Conservation (phyloP, 2,888 invertebrate genomes). For the Escarpia spicata region DNA sequence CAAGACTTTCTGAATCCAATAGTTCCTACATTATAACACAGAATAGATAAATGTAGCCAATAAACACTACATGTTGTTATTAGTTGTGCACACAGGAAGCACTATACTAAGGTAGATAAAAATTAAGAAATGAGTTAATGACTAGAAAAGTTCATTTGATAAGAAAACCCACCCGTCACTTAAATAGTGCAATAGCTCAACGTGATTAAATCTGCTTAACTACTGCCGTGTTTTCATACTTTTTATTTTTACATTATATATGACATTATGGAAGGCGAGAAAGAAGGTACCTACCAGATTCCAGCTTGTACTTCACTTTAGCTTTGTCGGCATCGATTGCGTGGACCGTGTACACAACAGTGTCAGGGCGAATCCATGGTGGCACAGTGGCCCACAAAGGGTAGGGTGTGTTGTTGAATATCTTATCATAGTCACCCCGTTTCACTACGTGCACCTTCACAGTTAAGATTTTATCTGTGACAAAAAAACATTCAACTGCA, state of each 20-base stretch:
- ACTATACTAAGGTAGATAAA: background rate
- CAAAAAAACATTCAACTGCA: too few species aligned
- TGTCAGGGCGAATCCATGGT: conserved; percentile 41
- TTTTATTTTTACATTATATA: too few species aligned
- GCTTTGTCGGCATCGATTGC: conserved; percentile 31
- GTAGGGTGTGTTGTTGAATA: conserved; percentile 38
- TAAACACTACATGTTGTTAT: background rate
- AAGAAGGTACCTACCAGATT: conserved; percentile 34
- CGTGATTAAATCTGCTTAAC: too few species aligned
- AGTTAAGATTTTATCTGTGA: conserved; percentile 26
- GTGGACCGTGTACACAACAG: conserved; percentile 33
- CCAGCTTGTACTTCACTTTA: conserved; percentile 35
- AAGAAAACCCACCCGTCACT: too few species aligned
- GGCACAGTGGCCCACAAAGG: conserved; percentile 38
- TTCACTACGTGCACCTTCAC: conserved; percentile 35
- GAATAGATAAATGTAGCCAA: background rate
- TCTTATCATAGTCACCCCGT: conserved; percentile 25
- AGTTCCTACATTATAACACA: background rate
- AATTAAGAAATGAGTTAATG: background rate
- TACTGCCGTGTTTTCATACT: too few species aligned
- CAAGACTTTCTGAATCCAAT: too few species aligned
- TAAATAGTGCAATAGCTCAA: too few species aligned
- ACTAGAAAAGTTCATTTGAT: background rate
- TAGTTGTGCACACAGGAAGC: background rate
- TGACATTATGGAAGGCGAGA: too few species aligned